Base-by-base conservation (phyloP, 2,888 invertebrate genomes). In the Heterodera filipjevi region DNA sequence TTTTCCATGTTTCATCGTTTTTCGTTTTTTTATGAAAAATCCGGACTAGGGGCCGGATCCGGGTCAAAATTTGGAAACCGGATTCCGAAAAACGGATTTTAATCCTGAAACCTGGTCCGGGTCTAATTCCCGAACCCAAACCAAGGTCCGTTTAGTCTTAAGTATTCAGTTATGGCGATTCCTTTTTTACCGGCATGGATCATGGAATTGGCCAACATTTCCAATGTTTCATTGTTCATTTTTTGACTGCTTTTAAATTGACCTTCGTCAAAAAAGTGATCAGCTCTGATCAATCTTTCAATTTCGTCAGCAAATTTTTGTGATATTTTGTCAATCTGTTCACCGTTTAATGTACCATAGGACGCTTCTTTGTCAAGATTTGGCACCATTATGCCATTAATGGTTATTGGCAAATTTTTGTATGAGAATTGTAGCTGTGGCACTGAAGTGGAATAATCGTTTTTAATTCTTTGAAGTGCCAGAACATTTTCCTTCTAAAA, bases 291-390 rank as follows among this genome's bases (percentile, higher is more conserved):
- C 59, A 59, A n/a, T 59, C 27, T 59, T n/a, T 59, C 59, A 27
- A 59, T 59, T n/a, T 59, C 59, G 27, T 59, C 59, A 5, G n/a
- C 59, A 59, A 59, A 59, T 59, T 59, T 59, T 59, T 59, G 59
- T 59, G 59, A n/a, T 3, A 59, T 59, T 59, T n/a, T n/a, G n/a
- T 59, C 12, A n/a, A 59, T 59, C 27, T 59, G n/a, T 22, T 59
- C n/a, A 1, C n/a, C 5, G 8, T 59, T 27, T 5, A 59, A n/a
- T 59, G 59, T 5, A 1, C 27, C 59, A 59, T n/a, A 27, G 5
- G n/a, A 27, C 27, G 6, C 22, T 8, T 5, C 8, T 2, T n/a
- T 5, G 59, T n/a, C 59, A 27, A 59, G 22, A n/a, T 27, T 59
- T 59, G 59, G 59, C n/a, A 59, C 59, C n/a, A 59, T 10, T 27